Evolutionary conservation across 2,888 invertebrate species (phyloP), one percentile per base, ranked within the genome.

Genomic region (Eulithis testata): DNA sequence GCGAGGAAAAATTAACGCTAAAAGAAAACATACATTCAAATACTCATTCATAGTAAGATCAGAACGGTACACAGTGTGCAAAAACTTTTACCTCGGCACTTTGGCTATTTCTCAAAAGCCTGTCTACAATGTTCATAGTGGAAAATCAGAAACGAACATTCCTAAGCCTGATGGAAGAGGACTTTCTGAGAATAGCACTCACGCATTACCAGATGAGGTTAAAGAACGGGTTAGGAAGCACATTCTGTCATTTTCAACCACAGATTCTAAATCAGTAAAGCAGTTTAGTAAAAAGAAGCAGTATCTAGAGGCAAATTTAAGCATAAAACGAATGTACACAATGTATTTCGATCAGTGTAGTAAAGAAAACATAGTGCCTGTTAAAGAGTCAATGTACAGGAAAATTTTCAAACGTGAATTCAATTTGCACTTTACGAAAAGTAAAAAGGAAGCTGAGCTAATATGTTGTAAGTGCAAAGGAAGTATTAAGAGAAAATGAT

Each of bases 311-410:
- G 74, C 83, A 0, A 82, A 73, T 77, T 78, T 90, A 51, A 91
- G 81, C 52, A 78, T 90, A 40, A 91, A 89, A 79, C 85, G 90
- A 51, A 89, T 93, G 91, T 90, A 84, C 60, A 83, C 76, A 14
- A 85, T 88, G 86, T 92, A 92, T 76, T 80, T 75, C 45, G 82
- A 70, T 65, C 84, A 86, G 1, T 91, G 89, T 63, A 77, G 71
- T 54, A 85, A 83, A 45, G 86, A 89, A 1, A 81, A 82, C 68
- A 54, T 77, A 1, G 72, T 72, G 9, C 75, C 84, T 9, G 91
- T 91, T 0, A 92, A 91, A 73, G 90, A 91, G 66, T 91, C 91
- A 0, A 93, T 93, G 92, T 93, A 91, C 61, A 89, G 92, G 63
- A 91, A 90, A 75, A 93, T 93, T 66, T 86, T 91, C 70, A 89